Percentiles rank a stretch among this genome's conserved stretches.
These are phyloP conservation scores for Yponomeuta malinellus DNA, from an alignment of 2,888 invertebrate genomes.

Conservation along the genomic window DNA sequence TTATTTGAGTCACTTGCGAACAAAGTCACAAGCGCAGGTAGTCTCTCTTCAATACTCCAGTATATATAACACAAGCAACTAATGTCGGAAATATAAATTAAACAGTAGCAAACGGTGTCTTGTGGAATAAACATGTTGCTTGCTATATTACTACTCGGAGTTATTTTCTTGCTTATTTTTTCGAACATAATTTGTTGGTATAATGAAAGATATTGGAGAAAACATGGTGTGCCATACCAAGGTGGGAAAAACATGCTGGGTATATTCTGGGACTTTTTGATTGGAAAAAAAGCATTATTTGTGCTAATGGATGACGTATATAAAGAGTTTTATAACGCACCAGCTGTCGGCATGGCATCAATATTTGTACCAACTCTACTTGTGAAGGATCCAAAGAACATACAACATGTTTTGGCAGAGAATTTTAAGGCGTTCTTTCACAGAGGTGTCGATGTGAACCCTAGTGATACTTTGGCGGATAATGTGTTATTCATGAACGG, in stretches of 20 bases:
- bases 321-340: conserved; percentile 31
- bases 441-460: conserved; percentile 39
- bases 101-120: not conserved
- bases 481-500: conserved; percentile 47
- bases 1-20: too few relatives aligned
- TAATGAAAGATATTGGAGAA: conserved; percentile 15
- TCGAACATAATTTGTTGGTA: conserved; percentile 16
- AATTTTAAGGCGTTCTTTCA: conserved; percentile 48
- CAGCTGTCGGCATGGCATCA: conserved; percentile 36
- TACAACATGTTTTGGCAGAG: conserved; percentile 41
- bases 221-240: conserved; percentile 11
- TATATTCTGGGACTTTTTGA: conserved; percentile 34
- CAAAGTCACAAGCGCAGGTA: too few relatives aligned
- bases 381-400: conserved; percentile 39
- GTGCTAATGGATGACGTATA: conserved; percentile 44
- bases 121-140: not conserved
- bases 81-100: too few relatives aligned
- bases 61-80: too few relatives aligned
- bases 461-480: conserved; percentile 42
- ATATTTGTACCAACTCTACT: conserved; percentile 38
- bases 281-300: conserved; percentile 37
- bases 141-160: not conserved
- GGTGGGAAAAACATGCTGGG: conserved; percentile 9
- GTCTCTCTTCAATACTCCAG: too few relatives aligned
- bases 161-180: not conserved